phyloP scores from a whole-genome alignment of 2,888 invertebrate species.

The Lamellibrachia columna region DNA sequence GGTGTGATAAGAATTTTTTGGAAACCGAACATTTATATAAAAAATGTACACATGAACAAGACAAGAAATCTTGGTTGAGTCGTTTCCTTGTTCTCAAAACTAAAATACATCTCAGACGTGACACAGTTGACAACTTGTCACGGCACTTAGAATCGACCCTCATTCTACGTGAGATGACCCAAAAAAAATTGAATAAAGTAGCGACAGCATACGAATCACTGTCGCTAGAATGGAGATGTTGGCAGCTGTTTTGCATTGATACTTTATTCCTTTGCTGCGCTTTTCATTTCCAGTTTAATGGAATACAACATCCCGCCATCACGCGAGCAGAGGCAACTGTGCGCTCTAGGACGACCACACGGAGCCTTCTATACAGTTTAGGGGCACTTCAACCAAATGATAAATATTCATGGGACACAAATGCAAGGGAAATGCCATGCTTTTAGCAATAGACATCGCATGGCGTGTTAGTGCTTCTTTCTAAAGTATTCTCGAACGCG shows the following conservation, averaged over 20 bases:
- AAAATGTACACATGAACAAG: too few species aligned
- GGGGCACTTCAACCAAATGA: background rate
- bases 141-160: too few species aligned
- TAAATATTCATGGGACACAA: constrained; percentile 6
- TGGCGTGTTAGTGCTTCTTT: background rate
- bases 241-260: background rate
- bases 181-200: too few species aligned
- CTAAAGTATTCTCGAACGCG: background rate
- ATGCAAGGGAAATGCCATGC: background rate
- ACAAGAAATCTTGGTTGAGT: too few species aligned
- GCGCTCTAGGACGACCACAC: background rate
- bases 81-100: background rate
- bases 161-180: too few species aligned
- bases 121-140: background rate
- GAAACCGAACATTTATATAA: background rate
- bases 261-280: background rate
- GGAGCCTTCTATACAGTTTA: background rate
- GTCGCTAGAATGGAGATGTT: background rate
- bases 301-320: background rate
- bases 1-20: background rate
- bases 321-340: background rate
- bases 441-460: background rate
- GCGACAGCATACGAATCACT: background rate
- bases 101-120: background rate
- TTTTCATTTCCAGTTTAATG: background rate